Evolutionary conservation across 2,888 invertebrate species (phyloP).

Genomic region (Prostheceraeus crozeri): DNA sequence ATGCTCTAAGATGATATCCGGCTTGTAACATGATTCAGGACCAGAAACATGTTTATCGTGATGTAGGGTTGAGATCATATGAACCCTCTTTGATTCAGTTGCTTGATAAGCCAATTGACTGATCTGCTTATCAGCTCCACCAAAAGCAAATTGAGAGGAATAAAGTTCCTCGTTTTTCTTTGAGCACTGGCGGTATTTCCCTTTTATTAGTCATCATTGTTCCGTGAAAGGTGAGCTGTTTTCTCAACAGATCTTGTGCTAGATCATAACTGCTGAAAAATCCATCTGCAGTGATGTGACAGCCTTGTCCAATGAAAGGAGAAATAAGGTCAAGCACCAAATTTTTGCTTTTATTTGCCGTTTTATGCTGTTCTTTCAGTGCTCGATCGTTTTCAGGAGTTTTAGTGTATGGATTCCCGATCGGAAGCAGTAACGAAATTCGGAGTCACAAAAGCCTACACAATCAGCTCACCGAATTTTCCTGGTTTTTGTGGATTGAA

Average conservation of each 20-base stretch:
- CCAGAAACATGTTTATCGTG: constrained; percentile 6
- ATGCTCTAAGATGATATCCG: neutral
- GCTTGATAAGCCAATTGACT: constrained; percentile 4
- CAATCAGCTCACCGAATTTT: constrained; percentile 18
- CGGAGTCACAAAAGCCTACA: too few species aligned
- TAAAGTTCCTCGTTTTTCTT: neutral
- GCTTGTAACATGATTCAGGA: neutral
- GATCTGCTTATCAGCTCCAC: constrained; percentile 12
- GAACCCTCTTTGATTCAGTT: neutral
- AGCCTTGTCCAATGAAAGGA: too few species aligned
- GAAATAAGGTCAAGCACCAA: too few species aligned
- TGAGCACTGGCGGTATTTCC: neutral
- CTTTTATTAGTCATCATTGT: constrained; percentile 21
- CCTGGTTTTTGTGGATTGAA: constrained; percentile 1
- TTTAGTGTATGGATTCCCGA: too few species aligned
- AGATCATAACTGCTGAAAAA: too few species aligned
- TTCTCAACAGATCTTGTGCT: too few species aligned
- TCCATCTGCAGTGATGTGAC: too few species aligned
- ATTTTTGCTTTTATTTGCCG: too few species aligned
- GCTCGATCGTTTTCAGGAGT: too few species aligned
- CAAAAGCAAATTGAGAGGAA: constrained; percentile 10
- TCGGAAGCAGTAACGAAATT: too few species aligned
- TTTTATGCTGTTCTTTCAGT: too few species aligned
- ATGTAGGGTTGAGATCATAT: constrained; percentile 14
- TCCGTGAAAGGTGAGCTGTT: constrained; percentile 5